Conservation (phyloP, 2,113 vertebrate genomes). For the Odocoileus virginianus region DNA sequence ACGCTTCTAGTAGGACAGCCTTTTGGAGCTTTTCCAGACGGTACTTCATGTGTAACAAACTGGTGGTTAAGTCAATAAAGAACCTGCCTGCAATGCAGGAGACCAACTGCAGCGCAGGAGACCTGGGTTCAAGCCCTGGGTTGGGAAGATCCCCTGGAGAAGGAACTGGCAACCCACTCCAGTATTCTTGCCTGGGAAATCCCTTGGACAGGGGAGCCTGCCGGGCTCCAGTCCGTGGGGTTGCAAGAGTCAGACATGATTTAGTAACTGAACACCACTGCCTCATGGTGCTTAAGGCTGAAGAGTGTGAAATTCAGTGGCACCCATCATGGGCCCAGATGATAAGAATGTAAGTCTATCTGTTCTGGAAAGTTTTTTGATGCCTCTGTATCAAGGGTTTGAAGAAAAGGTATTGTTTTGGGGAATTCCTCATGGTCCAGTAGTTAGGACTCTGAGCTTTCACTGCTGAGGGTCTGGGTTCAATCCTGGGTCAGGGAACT, state of each 20-base stretch:
- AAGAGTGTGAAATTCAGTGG: rapidly evolving
- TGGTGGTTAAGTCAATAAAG: not conserved
- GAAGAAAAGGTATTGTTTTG: not conserved
- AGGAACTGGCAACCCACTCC: not conserved
- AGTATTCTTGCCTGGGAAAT: not conserved
- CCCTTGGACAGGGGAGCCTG: not conserved
- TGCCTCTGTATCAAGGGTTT: not conserved
- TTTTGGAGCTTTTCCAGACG: not conserved
- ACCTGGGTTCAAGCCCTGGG: not conserved
- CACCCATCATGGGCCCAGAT: not conserved
- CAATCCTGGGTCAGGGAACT: not conserved
- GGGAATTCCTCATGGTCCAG: not conserved
- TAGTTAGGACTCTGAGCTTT: not conserved
- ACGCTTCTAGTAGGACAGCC: not conserved
- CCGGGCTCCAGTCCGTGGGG: not conserved
- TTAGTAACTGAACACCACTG: not conserved
- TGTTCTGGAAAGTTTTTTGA: not conserved
- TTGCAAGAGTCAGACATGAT: not conserved
- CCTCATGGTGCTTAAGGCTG: not conserved
- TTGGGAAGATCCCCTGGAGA: not conserved
- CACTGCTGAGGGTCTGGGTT: not conserved
- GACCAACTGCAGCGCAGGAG: not conserved
- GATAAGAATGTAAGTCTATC: rapidly evolving
- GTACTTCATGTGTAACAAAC: not conserved
- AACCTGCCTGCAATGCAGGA: not conserved